A percentile compares a stretch with the other conserved stretches of the same genome.
Conservation (phyloP, 2,113 vertebrate genomes). For the Hepsetus odoe region DNA sequence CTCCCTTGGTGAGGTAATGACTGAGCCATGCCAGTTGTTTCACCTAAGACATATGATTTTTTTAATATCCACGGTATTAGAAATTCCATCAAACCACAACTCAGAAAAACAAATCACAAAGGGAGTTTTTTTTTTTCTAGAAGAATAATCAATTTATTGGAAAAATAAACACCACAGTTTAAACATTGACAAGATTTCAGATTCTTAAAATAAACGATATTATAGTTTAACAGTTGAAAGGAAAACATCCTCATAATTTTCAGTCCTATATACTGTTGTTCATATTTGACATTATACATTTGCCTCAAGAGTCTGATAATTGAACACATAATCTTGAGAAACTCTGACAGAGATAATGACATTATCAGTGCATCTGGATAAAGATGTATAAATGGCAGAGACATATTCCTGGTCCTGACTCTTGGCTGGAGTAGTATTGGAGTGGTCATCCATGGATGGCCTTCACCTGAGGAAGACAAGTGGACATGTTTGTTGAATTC, state of each 20-base stretch:
- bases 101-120: constrained; percentile 50
- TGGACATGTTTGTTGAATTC: constrained; percentile 9
- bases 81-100: constrained; percentile 51
- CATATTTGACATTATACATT: background rate
- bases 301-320: background rate
- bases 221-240: too few relatives aligned
- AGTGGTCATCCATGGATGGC: background rate
- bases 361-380: constrained; percentile 1
- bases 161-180: constrained; percentile 40
- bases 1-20: constrained; percentile 36
- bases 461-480: constrained; percentile 34
- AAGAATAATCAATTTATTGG: constrained; percentile 56
- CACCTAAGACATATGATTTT: constrained; percentile 49
- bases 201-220: background rate
- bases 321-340: background rate
- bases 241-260: background rate
- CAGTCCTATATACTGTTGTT: constrained; percentile 6
- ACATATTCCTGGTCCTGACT: background rate
- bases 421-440: background rate
- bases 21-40: constrained; percentile 31
- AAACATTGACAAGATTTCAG: constrained; percentile 38
- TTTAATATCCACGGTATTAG: constrained; percentile 54
- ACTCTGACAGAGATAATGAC: background rate
- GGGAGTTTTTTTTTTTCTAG: constrained; percentile 29
- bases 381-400: constrained; percentile 14